These are phyloP conservation scores for Distichodus sexfasciatus DNA, from an alignment of 2,797 vertebrate genomes.

Conservation along the genomic window DNA sequence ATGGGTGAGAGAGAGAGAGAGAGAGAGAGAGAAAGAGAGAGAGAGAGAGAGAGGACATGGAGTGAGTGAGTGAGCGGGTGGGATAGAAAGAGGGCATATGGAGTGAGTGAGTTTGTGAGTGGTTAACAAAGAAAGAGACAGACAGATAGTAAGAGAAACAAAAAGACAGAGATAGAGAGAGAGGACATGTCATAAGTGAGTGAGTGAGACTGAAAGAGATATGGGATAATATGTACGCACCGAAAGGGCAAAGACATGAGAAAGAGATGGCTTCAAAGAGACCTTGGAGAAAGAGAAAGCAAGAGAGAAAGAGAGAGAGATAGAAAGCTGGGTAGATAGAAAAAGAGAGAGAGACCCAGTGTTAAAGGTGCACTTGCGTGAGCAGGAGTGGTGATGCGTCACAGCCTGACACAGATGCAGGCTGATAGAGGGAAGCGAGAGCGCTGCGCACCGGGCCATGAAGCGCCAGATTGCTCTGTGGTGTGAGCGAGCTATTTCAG, in stretches of 20 bases:
- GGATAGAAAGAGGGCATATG: not conserved
- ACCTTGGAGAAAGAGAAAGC: no score
- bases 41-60: not conserved
- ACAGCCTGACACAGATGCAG: slow-evolving; percentile 37
- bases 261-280: no score
- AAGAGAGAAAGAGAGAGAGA: not conserved
- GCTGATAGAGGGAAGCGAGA: slow-evolving; percentile 41
- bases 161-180: not conserved
- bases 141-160: not conserved
- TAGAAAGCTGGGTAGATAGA: not conserved
- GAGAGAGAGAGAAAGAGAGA: not conserved
- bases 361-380: slow-evolving; percentile 17
- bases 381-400: slow-evolving; percentile 32
- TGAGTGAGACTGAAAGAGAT: no score
- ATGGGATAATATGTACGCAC: no score
- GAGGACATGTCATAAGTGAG: not conserved
- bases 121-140: not conserved
- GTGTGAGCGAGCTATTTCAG: slow-evolving; percentile 46
- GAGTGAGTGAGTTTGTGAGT: not conserved
- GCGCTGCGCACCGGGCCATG: slow-evolving; percentile 33
- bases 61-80: not conserved
- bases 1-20: not conserved
- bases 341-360: not conserved
- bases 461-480: slow-evolving; percentile 48
- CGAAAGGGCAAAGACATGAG: no score